Base-by-base conservation (phyloP, 1,140 invertebrate species). In the Drosophila bipectinata region DNA sequence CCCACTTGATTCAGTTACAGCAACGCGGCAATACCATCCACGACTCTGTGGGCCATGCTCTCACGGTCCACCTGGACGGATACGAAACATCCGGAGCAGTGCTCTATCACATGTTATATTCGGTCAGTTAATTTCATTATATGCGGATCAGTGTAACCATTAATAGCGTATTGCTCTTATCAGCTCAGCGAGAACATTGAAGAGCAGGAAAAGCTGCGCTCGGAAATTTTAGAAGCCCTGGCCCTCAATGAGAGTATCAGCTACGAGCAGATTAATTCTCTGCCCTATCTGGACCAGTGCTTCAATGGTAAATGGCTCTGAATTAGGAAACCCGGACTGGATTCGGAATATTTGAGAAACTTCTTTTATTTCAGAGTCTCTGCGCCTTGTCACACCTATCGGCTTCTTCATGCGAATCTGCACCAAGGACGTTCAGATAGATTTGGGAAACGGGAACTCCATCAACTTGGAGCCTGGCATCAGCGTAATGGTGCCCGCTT, bases 51-150 rank as follows among this genome's bases (percentile, higher is more conserved):
- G 92, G 93, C 0, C 92, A 93, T 84, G 91, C 92, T 3, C 74
- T 93, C 4, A 79, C 93, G 0, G 93, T 94, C 47, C 92, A 94
- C 30, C 49, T 94, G 32, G 94, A 94, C 63, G 94, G 94, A 47
- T 95, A 93, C 62, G 94, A 95, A 55, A 94, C 94, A 0, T 77
- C 88, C 0, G 72, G 54, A 0, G 82, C 72, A 5, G 75, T 76
- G n/a, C 73, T 88, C 21, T 77, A 81, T 24, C 87, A 90, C 63
- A 49, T 84, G 44, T 57, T 91, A 0, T 91, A 90, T 39, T 71
- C 68, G 69, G 90, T 89, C 9, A 69, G 66, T 47, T 3, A n/a
- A n/a, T 18, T 77, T 63, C 5, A 39, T 12, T 4, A 37, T 1
- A 12, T 4, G 10, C 10, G 34, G 10, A 8, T 7, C 14, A 44